A percentile compares a stretch with the other conserved stretches of the same genome.
These are phyloP conservation scores for Thamnophis elegans DNA, from an alignment of 2,797 vertebrate species.

Conservation along the genomic window DNA sequence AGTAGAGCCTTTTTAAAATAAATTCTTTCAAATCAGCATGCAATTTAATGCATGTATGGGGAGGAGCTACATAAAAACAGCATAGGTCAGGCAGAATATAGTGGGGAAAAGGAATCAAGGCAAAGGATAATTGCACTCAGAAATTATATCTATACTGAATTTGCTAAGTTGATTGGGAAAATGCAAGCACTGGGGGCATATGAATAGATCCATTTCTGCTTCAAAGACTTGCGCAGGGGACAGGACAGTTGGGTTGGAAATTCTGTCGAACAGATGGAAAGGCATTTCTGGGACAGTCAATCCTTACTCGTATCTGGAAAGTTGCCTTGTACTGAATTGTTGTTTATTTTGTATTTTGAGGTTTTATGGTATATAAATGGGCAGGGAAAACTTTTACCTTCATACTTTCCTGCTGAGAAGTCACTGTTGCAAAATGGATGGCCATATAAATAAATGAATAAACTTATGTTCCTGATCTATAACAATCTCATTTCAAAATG, in stretches of 20 bases:
- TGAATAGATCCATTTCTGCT: not conserved
- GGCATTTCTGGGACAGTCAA: not conserved
- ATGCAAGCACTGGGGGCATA: not conserved
- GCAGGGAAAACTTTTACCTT: no score
- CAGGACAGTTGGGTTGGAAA: not conserved
- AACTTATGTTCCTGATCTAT: not conserved
- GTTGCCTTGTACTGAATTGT: not conserved
- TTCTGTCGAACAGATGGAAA: not conserved
- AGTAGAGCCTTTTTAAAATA: not conserved
- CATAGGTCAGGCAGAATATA: not conserved
- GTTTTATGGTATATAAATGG: not conserved
- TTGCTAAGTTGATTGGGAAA: not conserved
- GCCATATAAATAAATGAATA: not conserved
- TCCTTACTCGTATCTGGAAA: not conserved
- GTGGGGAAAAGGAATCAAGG: not conserved
- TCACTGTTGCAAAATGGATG: not conserved
- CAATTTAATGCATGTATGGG: not conserved
- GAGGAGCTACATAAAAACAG: not conserved
- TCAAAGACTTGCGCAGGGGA: not conserved
- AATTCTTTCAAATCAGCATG: not conserved
- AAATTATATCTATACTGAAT: not conserved
- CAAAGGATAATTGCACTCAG: not conserved
- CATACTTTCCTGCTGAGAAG: not conserved
- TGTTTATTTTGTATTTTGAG: not conserved
- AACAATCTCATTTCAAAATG: not conserved